phyloP scores from a whole-genome alignment of 2,113 vertebrate species.

The Anoura caudifer region DNA sequence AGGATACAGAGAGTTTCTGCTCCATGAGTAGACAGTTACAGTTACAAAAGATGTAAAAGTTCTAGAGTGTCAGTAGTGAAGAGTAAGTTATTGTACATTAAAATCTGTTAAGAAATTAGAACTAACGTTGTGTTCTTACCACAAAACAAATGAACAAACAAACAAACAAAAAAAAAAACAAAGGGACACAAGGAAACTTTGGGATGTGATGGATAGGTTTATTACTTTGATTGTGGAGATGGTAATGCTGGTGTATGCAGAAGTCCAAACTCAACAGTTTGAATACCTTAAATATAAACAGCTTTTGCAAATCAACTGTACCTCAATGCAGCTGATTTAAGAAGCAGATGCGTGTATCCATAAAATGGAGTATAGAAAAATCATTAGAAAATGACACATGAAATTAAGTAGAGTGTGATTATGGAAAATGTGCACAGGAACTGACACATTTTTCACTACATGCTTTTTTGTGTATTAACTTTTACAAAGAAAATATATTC shows the following conservation, averaged over 20 bases:
- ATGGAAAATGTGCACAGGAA: neutral
- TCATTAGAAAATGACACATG: neutral
- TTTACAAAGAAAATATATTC: neutral
- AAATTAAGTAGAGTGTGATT: neutral
- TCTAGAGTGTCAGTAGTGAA: neutral
- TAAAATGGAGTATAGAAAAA: neutral
- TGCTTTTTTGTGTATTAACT: neutral
- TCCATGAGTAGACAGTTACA: neutral
- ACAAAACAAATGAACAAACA: neutral
- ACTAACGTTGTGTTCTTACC: neutral
- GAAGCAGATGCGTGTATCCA: neutral
- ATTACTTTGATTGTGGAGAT: neutral
- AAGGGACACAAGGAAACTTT: neutral
- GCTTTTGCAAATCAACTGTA: neutral
- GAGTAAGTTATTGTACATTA: neutral
- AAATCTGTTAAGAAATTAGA: neutral
- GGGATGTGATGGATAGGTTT: neutral
- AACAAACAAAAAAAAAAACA: neutral
- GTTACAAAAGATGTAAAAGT: neutral
- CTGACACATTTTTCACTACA: neutral
- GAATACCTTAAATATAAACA: neutral
- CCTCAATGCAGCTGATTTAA: neutral
- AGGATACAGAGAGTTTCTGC: neutral
- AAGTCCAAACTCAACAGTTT: neutral
- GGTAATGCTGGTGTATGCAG: neutral